Percentiles rank a stretch among this genome's conserved stretches.
These are phyloP conservation scores for Lasioglossum morio DNA, from an alignment of 2,888 invertebrate species.

Conservation along the genomic window DNA sequence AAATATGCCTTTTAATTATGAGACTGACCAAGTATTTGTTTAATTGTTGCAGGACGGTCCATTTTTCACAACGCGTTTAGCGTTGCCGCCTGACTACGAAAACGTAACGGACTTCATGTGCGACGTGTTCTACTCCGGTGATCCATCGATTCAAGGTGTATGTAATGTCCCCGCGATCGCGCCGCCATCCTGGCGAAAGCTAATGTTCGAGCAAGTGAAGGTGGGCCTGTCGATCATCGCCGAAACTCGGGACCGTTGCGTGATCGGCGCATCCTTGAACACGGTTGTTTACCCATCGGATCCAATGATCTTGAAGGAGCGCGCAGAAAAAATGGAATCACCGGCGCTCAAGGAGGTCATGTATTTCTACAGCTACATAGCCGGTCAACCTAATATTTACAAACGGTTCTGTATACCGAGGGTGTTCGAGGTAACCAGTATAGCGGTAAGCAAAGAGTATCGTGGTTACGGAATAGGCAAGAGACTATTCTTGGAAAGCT, in stretches of 20 bases:
- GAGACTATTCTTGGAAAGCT: slow-evolving; percentile 76
- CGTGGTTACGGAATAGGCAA: slow-evolving; percentile 72
- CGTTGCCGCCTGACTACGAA: slow-evolving; percentile 74
- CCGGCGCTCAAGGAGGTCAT: slow-evolving; percentile 65
- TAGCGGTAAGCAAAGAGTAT: slow-evolving; percentile 72
- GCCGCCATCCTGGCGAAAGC: slow-evolving; percentile 58
- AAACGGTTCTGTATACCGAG: slow-evolving; percentile 63
- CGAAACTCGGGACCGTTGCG: slow-evolving; percentile 64
- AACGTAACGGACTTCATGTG: slow-evolving; percentile 75
- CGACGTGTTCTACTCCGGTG: slow-evolving; percentile 71
- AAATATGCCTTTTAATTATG: too few species aligned
- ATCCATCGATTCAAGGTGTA: slow-evolving; percentile 72
- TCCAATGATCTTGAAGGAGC: slow-evolving; percentile 29
- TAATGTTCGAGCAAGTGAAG: slow-evolving; percentile 69
- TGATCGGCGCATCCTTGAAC: slow-evolving; percentile 76
- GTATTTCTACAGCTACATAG: slow-evolving; percentile 72
- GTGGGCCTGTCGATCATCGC: slow-evolving; percentile 76
- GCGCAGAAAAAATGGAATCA: slow-evolving; percentile 65
- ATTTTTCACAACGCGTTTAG: slow-evolving; percentile 68
- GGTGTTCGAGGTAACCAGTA: slow-evolving; percentile 74
- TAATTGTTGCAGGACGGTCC: slow-evolving; percentile 45
- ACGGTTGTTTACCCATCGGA: slow-evolving; percentile 62
- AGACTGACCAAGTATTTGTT: not conserved
- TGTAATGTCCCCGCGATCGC: slow-evolving; percentile 19
- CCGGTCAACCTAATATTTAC: slow-evolving; percentile 69